Percentiles rank a stretch among this genome's conserved stretches.
Evolutionary conservation across 2,888 invertebrate species (phyloP).

Genomic region (Noctua janthe): DNA sequence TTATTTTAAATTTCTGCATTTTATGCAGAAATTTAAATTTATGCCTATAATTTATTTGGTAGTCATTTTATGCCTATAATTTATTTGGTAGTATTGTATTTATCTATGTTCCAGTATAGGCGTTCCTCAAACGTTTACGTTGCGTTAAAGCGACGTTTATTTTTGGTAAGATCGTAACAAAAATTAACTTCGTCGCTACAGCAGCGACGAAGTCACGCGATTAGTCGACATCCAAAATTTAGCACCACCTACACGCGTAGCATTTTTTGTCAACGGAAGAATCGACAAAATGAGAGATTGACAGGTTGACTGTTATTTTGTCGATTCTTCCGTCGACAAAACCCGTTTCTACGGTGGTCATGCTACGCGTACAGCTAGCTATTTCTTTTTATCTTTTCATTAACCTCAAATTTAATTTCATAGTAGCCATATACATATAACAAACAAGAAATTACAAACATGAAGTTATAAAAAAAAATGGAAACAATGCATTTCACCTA

Average conservation of each 20-base stretch:
- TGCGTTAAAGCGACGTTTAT: not conserved
- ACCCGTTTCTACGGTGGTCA: too few species aligned
- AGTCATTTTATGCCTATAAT: too few species aligned
- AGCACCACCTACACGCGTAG: not conserved
- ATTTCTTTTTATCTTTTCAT: constrained; percentile 19
- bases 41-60: not conserved
- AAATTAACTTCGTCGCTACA: not conserved
- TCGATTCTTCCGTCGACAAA: too few species aligned
- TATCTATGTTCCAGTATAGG: not conserved
- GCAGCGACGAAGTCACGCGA: too few species aligned
- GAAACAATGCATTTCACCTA: constrained; percentile 59
- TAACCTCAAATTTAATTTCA: not conserved
- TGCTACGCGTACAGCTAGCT: not conserved
- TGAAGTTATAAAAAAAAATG: constrained; percentile 14
- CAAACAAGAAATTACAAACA: constrained; percentile 8
- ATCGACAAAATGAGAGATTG: too few species aligned
- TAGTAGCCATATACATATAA: constrained; percentile 5
- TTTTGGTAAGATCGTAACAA: not conserved
- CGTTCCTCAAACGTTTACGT: not conserved
- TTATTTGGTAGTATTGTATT: not conserved
- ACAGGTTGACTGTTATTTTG: too few species aligned
- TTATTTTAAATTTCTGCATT: not conserved
- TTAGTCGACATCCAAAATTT: not conserved
- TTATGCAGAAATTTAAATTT: too few species aligned
- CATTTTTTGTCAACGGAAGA: too few species aligned